Evolutionary conservation across 2,888 invertebrate genomes (phyloP).

Genomic region (Xylophagus ater): DNA sequence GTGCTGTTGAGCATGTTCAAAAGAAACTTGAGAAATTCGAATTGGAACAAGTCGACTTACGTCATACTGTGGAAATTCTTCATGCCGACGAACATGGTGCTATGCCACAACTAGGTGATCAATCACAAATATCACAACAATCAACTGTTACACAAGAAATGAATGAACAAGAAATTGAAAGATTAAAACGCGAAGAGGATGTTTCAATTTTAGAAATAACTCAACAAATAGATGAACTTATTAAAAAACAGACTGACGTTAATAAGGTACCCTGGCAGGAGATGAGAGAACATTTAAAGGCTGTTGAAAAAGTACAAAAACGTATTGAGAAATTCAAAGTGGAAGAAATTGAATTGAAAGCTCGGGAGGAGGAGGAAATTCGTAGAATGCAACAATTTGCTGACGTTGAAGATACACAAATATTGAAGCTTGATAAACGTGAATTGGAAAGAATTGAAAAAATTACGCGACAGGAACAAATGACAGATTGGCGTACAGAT

Average conservation of each 20-base stretch:
- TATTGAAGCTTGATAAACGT: conserved; percentile 33
- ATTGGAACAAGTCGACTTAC: conserved; percentile 39
- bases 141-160: conserved; percentile 31
- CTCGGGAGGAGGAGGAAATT: conserved; percentile 28
- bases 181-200: conserved; percentile 36
- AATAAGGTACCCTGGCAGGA: conserved; percentile 34
- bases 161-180: conserved; percentile 35
- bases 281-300: conserved; percentile 36
- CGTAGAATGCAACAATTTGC: conserved; percentile 31
- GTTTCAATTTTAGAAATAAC: conserved; percentile 37
- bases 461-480: conserved; percentile 29
- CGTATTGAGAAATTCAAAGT: conserved; percentile 37
- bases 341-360: conserved; percentile 40
- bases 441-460: conserved; percentile 32
- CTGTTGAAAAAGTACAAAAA: conserved; percentile 37
- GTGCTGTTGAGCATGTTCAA: conserved; percentile 36
- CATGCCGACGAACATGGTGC: conserved; percentile 12
- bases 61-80: too few relatives aligned
- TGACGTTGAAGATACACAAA: conserved; percentile 33
- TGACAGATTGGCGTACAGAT: conserved; percentile 18
- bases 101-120: conserved; percentile 13
- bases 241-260: conserved; percentile 30
- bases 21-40: conserved; percentile 35
- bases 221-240: conserved; percentile 34
- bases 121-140: conserved; percentile 9